Evolutionary conservation across 92 coral and sea anemone species (phyloP).

Genomic region (Epizoanthus ramosus): DNA sequence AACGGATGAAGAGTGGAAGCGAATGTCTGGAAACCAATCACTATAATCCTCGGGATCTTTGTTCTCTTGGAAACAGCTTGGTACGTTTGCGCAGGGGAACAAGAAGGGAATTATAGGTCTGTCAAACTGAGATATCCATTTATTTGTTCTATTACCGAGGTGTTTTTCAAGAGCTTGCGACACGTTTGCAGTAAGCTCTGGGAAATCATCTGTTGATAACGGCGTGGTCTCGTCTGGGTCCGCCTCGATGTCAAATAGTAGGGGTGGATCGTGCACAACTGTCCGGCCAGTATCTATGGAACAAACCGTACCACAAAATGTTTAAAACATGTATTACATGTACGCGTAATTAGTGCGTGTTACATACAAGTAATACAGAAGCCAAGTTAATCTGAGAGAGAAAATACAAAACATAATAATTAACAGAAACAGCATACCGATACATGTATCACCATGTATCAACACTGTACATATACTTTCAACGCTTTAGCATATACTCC

Average conservation of each 20-base stretch:
- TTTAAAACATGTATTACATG: too few species aligned
- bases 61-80: constrained; percentile 65
- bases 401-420: too few species aligned
- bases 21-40: constrained; percentile 56
- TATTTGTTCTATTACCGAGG: constrained; percentile 75
- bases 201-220: constrained; percentile 57
- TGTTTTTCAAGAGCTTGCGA: constrained; percentile 71
- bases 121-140: constrained; percentile 89
- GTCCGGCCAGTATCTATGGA: constrained; percentile 61
- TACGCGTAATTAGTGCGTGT: too few species aligned
- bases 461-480: too few species aligned
- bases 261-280: constrained; percentile 70
- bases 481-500: too few species aligned
- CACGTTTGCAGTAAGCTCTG: constrained; percentile 59
- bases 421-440: too few species aligned
- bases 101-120: constrained; percentile 70
- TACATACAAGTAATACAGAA: too few species aligned
- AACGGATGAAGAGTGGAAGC: constrained; percentile 12
- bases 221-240: constrained; percentile 82
- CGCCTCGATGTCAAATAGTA: constrained; percentile 73
- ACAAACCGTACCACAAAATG: background rate
- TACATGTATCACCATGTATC: too few species aligned
- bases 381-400: too few species aligned
- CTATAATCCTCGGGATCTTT: constrained; percentile 63
- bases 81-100: constrained; percentile 85